phyloP scores from a whole-genome alignment of 1,140 invertebrate species.

The Drosophila kepulauana region DNA sequence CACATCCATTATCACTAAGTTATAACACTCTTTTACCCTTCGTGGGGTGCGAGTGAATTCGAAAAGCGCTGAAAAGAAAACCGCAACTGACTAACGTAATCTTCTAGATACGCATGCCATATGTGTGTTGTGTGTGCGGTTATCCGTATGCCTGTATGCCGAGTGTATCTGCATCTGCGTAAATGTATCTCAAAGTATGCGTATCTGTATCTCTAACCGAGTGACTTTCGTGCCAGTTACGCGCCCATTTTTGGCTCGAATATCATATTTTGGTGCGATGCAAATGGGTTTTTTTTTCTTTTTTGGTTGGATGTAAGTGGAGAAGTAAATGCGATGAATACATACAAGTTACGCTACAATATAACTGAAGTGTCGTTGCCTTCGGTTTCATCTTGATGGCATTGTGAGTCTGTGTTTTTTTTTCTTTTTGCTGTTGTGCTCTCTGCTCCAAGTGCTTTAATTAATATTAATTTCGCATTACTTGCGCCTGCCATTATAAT shows the following conservation, averaged over 20 bases:
- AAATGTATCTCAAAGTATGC: constrained; percentile 54
- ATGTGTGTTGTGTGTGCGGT: constrained; percentile 22
- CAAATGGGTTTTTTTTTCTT: background rate
- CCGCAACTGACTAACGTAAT: constrained; percentile 76
- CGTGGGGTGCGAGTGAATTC: background rate
- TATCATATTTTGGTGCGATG: constrained; percentile 22
- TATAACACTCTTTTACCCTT: background rate
- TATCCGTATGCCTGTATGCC: constrained; percentile 13
- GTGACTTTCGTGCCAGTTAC: constrained; percentile 38
- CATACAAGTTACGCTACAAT: background rate
- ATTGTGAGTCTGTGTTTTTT: background rate
- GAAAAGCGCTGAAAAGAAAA: constrained; percentile 30
- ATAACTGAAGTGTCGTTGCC: constrained; percentile 50
- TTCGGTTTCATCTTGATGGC: constrained; percentile 14
- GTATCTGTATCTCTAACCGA: constrained; percentile 55
- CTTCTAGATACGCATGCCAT: constrained; percentile 70
- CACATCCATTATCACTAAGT: background rate
- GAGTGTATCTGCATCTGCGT: constrained; percentile 36
- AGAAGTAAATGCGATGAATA: background rate
- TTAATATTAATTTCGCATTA: constrained; percentile 76
- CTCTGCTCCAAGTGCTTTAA: constrained; percentile 48
- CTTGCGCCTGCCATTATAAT: constrained; percentile 77
- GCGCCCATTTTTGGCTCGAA: constrained; percentile 30
- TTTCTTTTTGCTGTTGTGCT: background rate
- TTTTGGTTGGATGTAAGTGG: background rate